Base-by-base conservation (phyloP, 2,888 invertebrate genomes). In the Xanthorhoe spadicearia region DNA sequence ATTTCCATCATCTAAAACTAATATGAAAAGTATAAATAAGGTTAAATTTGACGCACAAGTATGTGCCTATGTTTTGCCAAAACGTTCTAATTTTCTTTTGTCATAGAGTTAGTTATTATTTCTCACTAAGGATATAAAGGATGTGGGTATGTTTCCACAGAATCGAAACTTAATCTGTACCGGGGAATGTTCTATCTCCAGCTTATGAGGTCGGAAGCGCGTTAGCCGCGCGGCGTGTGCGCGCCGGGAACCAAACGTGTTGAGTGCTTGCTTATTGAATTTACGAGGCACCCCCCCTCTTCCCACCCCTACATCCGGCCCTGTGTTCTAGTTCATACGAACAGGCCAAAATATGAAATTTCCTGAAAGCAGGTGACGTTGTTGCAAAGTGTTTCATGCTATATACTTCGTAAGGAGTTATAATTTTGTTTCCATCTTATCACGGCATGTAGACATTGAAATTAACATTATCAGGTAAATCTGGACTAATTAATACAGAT, bases 261-360 rank as follows among this genome's bases (percentile, higher is more conserved):
- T 66, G 73, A 79, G 78, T 74, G 77, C 76, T 71, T 66, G 73
- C 52, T 77, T 80, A 80, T 81, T 80, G 71, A 71, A 81, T 81
- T 74, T 69, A 70, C 68, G 50, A 59, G 57, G 54, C 32, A 19
- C 38, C 53, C 51, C 46, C 52, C 46, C 49, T 50, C n/a, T 28
- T 18, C 23, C 7, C 28, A 48, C 48, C 9, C 18, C 35, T 49
- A 55, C 49, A 61, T 54, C 54, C 61, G 61, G 61, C 54, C 49
- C 61, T 55, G 50, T 61, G 32, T 48, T 32, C 53, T 53, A 62
- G 48, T 61, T 53, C 49, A 61, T 55, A 50, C 19, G 32, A 54
- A 61, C 49, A 17, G 7, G 5, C 15, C 18, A 57, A 63, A 63
- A 57, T 63, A 46, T 62, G 35, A 62, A 17, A 62, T 43, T 43